These are phyloP conservation scores for Ivindomyrus marchei DNA, from an alignment of 2,113 vertebrate species.

Conservation along the genomic window DNA sequence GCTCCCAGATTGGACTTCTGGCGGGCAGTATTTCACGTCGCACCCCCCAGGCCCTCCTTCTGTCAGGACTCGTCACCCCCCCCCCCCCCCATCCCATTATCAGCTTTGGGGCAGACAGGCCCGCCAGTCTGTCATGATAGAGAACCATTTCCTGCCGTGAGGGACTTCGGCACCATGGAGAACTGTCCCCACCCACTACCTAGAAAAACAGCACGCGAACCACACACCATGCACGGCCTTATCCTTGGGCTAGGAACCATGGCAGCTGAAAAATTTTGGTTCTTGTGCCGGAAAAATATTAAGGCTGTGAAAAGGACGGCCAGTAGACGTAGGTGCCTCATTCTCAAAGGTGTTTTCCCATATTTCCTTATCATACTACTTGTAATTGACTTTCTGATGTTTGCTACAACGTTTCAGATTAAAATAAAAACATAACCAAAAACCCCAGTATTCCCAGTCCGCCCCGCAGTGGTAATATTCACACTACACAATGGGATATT, in stretches of 20 bases:
- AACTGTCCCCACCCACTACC: conserved; percentile 18
- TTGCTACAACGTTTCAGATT: not conserved
- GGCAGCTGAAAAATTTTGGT: not conserved
- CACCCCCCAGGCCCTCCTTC: conserved; percentile 20
- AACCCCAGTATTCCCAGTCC: not conserved
- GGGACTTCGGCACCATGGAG: conserved; percentile 25
- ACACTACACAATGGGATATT: not conserved
- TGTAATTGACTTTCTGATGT: not conserved
- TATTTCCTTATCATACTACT: not conserved
- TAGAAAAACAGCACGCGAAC: not conserved
- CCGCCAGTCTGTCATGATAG: conserved; percentile 22
- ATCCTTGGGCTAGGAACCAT: not conserved
- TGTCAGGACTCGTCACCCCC: conserved; percentile 1
- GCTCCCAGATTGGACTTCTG: not conserved
- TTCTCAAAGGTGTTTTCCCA: not conserved
- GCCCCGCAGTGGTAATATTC: not conserved
- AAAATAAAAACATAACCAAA: not conserved
- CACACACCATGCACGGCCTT: not conserved
- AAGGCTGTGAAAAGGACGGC: not conserved
- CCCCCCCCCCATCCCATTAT: not conserved
- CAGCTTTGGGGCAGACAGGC: conserved; percentile 17
- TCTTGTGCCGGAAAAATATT: not conserved
- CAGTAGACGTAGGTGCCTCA: not conserved
- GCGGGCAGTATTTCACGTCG: not conserved
- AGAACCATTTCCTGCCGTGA: conserved; percentile 15